Conservation (phyloP, 2,113 vertebrate genomes). For the Hippolais icterina region DNA sequence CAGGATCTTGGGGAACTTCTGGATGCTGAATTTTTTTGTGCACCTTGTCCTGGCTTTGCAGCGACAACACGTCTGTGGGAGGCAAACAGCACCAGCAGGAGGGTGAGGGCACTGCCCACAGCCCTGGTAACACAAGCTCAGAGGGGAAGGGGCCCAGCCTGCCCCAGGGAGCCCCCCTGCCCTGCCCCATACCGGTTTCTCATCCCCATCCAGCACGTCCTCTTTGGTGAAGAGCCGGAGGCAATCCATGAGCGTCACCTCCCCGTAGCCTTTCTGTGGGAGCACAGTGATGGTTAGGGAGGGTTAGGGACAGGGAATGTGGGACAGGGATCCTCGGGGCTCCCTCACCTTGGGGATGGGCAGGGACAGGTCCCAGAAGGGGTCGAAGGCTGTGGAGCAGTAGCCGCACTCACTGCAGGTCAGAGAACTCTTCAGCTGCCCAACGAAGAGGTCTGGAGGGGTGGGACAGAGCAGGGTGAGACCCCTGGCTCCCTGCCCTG, state of each 20-base stretch:
- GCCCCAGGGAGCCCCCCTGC: not conserved
- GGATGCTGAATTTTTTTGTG: conserved; percentile 94
- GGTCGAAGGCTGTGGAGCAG: conserved; percentile 92
- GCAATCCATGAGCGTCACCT: conserved; percentile 91
- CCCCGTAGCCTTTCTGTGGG: conserved; percentile 81
- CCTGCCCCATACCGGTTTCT: conserved; percentile 84
- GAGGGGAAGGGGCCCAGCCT: not conserved
- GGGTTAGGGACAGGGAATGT: fast-evolving
- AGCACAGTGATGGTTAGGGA: not conserved
- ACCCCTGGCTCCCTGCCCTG: fast-evolving
- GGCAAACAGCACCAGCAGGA: not conserved
- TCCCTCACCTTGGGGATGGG: conserved; percentile 88
- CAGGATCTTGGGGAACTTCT: conserved; percentile 95
- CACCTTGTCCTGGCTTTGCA: conserved; percentile 92
- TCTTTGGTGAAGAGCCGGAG: conserved; percentile 93
- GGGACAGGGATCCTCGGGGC: not conserved
- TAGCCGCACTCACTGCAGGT: conserved; percentile 90
- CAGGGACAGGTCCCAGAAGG: conserved; percentile 96
- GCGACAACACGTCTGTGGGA: conserved; percentile 84
- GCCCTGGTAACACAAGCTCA: not conserved
- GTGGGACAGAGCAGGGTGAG: not conserved
- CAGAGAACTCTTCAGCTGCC: conserved; percentile 95
- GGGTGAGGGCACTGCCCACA: not conserved
- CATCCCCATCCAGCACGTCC: conserved; percentile 91
- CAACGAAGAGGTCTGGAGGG: conserved; percentile 89